A percentile compares a stretch with the other conserved stretches of the same genome.
phyloP scores from a whole-genome alignment of 2,888 invertebrate species.

The Eupeodes luniger region DNA sequence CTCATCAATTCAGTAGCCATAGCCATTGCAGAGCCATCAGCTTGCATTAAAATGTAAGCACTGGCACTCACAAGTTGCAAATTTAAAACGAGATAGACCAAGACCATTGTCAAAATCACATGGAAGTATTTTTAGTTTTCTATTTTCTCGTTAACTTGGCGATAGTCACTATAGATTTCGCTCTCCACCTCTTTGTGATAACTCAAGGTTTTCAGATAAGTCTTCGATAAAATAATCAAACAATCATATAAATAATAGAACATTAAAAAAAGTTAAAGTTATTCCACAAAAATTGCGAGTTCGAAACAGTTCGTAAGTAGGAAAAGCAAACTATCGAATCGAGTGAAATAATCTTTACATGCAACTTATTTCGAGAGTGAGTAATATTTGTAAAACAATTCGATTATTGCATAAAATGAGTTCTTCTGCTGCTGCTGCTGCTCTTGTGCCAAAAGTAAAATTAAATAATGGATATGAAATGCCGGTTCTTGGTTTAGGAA shows the following conservation, averaged over 20 bases:
- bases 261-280: neutral
- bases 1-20: constrained; percentile 4
- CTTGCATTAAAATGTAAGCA: constrained; percentile 49
- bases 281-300: neutral
- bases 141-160: constrained; percentile 66
- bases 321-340: neutral
- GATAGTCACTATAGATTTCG: constrained; percentile 67
- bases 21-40: neutral
- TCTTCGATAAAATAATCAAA: constrained; percentile 31
- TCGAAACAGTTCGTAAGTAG: neutral
- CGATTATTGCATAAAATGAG: constrained; percentile 80
- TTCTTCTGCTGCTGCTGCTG: constrained; percentile 54
- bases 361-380: constrained; percentile 8
- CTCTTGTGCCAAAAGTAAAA: constrained; percentile 84
- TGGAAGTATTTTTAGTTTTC: constrained; percentile 69
- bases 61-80: constrained; percentile 9
- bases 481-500: constrained; percentile 89
- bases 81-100: constrained; percentile 21
- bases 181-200: constrained; percentile 63
- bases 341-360: neutral
- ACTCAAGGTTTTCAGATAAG: constrained; percentile 72
- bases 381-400: neutral
- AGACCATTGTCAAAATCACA: constrained; percentile 41
- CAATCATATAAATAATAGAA: neutral
- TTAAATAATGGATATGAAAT: constrained; percentile 86